Base-by-base conservation (phyloP, 1,140 invertebrate species). In the Heliconius eleuchia region DNA sequence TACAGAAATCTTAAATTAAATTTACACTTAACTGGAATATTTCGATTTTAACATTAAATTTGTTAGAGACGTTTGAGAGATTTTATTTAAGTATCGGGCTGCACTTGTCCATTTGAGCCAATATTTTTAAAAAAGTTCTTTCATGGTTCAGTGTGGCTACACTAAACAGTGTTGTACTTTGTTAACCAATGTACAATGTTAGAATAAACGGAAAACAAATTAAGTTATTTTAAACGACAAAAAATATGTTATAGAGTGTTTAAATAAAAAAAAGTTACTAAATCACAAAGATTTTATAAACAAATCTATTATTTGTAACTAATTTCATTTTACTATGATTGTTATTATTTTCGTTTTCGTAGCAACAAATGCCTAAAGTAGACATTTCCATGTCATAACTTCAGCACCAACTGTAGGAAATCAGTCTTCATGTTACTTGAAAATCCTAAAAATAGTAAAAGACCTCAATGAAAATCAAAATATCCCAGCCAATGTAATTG, bases 1-100 rank as follows among this genome's bases (percentile, higher is more conserved):
- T 84, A 55, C 82, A 85, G 80, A 75, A 83, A 81, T 72, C 83
- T 86, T 85, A 89, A 66, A 77, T 78, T 87, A 87, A 84, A 83
- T 71, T 79, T 80, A 83, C 30, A 74, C 18, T 70, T 76, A 75
- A 79, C 78, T 84, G 81, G 78, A 85, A 88, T 80, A 87, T 84
- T 88, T 84, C 80, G 81, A 84, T 80, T 83, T 52, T 42, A 6
- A 37, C 60, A 13, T 60, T 66, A 37, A 23, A 19, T 52, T 52
- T 52, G 16, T 52, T 52, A 16, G 11, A 50, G 11, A 50, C 39
- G 39, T 42, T 42, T 42, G 0, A 46, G 42, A 46, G 13, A 46
- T 13, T 16, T 46, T 46, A 1, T 16, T 46, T 16, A 46, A 46
- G 13, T 46, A 4, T 46, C 13, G 42, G 42, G 13, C 42, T 46